phyloP scores from a whole-genome alignment of 2,797 vertebrate species.

The Myotis daubentonii region DNA sequence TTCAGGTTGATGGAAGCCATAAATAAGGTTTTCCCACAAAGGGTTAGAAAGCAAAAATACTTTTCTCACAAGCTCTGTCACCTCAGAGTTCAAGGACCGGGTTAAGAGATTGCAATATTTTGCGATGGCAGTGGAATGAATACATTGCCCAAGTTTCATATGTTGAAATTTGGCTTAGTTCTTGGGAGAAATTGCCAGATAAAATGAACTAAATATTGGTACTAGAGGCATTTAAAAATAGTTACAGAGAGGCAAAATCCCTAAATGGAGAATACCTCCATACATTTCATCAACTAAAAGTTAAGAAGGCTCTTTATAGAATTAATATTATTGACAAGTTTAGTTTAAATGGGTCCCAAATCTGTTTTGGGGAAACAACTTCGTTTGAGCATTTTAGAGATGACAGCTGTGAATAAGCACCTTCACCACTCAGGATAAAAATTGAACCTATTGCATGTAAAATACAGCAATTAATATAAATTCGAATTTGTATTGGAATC shows the following conservation, averaged over 20 bases:
- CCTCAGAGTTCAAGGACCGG: background rate
- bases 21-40: slow-evolving; percentile 57
- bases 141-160: background rate
- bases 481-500: background rate
- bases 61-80: background rate
- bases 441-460: background rate
- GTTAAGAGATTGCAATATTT: background rate
- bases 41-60: slow-evolving; percentile 51
- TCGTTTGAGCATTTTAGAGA: background rate
- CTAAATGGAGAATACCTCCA: background rate
- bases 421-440: background rate
- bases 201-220: background rate
- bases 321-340: slow-evolving; percentile 7
- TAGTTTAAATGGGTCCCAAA: background rate
- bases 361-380: background rate
- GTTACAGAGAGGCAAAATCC: background rate
- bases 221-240: background rate
- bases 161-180: background rate
- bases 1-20: background rate
- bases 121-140: background rate
- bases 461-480: background rate
- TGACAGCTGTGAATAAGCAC: background rate
- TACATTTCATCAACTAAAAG: slow-evolving; percentile 61
- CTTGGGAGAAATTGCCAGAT: slow-evolving; percentile 39
- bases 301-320: background rate